Percentiles rank a stretch among this genome's conserved stretches.
phyloP scores from a whole-genome alignment of 1,140 invertebrate genomes.

The Orchesella cincta region DNA sequence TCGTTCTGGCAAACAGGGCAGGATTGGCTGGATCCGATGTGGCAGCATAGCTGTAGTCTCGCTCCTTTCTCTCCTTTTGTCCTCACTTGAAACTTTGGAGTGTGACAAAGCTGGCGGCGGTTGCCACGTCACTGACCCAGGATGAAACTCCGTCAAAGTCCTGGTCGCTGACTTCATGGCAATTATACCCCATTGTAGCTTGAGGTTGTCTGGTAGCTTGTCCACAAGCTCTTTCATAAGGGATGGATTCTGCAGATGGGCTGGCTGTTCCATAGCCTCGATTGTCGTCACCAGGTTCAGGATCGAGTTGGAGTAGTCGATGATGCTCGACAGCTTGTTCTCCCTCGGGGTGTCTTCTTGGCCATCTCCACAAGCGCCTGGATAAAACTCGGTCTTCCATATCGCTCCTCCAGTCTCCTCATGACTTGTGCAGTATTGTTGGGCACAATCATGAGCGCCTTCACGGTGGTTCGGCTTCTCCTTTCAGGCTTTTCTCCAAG shows the following conservation, averaged over 20 bases:
- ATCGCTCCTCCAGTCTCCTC: neutral
- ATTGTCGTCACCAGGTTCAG: neutral
- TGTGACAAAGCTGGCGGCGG: neutral
- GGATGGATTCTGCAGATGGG: neutral
- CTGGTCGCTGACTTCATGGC: neutral
- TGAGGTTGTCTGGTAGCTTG: conserved; percentile 1
- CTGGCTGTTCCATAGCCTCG: neutral
- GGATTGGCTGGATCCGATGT: too few relatives aligned
- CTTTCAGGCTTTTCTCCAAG: conserved; percentile 13
- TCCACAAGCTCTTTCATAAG: neutral
- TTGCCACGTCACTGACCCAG: neutral
- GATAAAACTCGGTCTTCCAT: conserved; percentile 2
- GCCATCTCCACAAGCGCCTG: neutral
- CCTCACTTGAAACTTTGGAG: neutral
- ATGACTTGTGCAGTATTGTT: neutral
- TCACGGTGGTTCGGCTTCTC: conserved; percentile 31
- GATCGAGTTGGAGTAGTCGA: neutral
- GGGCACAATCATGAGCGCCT: neutral
- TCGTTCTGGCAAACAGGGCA: neutral
- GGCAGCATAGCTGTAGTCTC: neutral
- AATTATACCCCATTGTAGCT: neutral
- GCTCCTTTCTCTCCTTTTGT: neutral
- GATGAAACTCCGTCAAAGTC: neutral
- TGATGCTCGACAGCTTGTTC: neutral
- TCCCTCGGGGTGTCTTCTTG: conserved; percentile 4